Evolutionary conservation across 1,140 invertebrate genomes (phyloP).

Genomic region (Ostrea denselamellosa): DNA sequence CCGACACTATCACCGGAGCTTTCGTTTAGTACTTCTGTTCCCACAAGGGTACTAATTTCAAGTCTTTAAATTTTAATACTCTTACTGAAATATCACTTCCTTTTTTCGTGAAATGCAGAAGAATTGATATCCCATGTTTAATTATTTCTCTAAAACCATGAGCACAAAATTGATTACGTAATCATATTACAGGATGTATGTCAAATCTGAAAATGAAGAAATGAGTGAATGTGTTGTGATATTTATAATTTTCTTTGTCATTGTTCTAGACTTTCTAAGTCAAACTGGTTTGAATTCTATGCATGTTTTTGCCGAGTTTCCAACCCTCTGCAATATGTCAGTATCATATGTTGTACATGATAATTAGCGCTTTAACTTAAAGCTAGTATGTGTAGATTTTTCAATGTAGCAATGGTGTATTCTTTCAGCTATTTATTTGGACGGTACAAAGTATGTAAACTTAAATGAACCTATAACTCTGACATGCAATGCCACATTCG

Average conservation of each 20-base stretch:
- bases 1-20: too few relatives aligned
- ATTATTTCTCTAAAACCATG: not conserved
- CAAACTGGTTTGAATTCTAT: too few relatives aligned
- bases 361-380: too few relatives aligned
- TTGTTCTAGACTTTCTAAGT: too few relatives aligned
- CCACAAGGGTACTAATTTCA: not conserved
- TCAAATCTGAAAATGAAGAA: too few relatives aligned
- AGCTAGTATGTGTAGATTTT: not conserved
- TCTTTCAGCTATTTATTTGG: constrained; percentile 45
- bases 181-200: too few relatives aligned
- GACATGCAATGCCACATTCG: constrained; percentile 49
- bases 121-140: not conserved
- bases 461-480: constrained; percentile 48
- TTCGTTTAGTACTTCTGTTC: not conserved
- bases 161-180: too few relatives aligned
- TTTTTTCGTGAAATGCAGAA: not conserved
- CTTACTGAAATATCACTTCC: not conserved
- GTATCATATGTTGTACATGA: too few relatives aligned
- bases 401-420: not conserved
- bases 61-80: not conserved
- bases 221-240: too few relatives aligned
- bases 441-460: constrained; percentile 48
- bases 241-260: too few relatives aligned
- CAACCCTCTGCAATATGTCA: too few relatives aligned
- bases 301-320: too few relatives aligned